Conservation (phyloP, 2,888 invertebrate species). For the Eupithecia vulgata region DNA sequence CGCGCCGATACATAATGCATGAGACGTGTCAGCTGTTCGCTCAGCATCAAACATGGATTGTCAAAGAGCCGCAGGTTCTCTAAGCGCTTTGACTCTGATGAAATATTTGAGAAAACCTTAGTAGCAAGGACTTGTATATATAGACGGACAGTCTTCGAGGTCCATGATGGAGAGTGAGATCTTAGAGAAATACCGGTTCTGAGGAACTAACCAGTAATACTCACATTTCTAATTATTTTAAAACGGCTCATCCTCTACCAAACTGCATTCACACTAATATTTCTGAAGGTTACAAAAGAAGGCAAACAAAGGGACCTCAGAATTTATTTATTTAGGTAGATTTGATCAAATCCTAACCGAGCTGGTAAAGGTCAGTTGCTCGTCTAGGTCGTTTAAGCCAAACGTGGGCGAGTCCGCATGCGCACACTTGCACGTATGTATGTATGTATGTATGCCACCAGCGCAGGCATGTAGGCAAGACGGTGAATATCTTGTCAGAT, state of each 20-base stretch:
- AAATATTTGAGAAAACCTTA: not conserved
- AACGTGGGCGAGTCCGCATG: constrained; percentile 11
- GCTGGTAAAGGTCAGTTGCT: constrained; percentile 25
- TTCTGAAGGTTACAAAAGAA: not conserved
- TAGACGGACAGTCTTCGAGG: not conserved
- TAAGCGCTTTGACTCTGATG: not conserved
- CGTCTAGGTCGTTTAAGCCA: constrained; percentile 15
- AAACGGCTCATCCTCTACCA: not conserved
- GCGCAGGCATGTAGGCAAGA: too few species aligned
- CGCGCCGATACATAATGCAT: constrained; percentile 26
- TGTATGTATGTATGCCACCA: too few species aligned
- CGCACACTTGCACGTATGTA: not conserved
- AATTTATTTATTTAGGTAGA: not conserved
- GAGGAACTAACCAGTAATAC: not conserved
- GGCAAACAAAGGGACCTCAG: not conserved
- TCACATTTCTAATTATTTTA: not conserved
- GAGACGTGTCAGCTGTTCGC: constrained; percentile 26
- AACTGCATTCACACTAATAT: not conserved
- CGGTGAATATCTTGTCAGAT: too few species aligned
- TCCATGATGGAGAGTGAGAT: not conserved
- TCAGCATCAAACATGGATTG: not conserved
- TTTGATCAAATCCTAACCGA: constrained; percentile 2
- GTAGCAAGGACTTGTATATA: not conserved
- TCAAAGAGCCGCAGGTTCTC: not conserved
- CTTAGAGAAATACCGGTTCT: not conserved